phyloP scores from a whole-genome alignment of 2,888 invertebrate species.

The Molanna angustata region DNA sequence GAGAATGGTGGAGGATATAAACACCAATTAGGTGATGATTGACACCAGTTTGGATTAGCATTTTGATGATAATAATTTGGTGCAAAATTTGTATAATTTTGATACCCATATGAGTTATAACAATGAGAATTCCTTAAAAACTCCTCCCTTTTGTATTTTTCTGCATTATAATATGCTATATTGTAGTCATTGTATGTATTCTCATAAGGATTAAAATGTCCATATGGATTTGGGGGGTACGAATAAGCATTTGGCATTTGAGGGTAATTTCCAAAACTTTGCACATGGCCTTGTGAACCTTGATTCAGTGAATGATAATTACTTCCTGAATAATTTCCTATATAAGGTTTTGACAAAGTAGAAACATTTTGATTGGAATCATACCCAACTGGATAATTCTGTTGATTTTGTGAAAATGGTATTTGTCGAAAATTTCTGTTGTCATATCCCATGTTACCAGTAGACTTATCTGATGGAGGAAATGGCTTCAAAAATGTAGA shows the following conservation, averaged over 20 bases:
- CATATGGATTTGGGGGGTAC: conserved; percentile 50
- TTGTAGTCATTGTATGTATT: conserved; percentile 54
- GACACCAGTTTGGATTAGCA: conserved; percentile 52
- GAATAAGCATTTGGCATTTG: conserved; percentile 50
- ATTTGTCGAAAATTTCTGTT: conserved; percentile 41
- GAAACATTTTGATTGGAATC: conserved; percentile 45
- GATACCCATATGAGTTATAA: conserved; percentile 58
- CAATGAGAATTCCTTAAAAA: conserved; percentile 52
- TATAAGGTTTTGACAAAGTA: conserved; percentile 40
- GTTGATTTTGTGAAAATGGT: conserved; percentile 39
- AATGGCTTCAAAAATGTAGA: conserved; percentile 63
- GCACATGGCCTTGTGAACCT: conserved; percentile 46
- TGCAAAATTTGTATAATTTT: conserved; percentile 55
- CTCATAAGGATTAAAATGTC: conserved; percentile 54
- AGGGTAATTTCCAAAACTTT: conserved; percentile 51
- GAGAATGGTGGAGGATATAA: conserved; percentile 58
- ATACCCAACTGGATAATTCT: conserved; percentile 49
- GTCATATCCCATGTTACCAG: conserved; percentile 50
- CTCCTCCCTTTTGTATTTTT: conserved; percentile 55
- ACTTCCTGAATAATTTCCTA: conserved; percentile 43
- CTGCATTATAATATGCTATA: conserved; percentile 54
- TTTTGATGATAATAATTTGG: conserved; percentile 56
- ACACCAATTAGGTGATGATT: conserved; percentile 63
- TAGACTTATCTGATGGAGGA: conserved; percentile 55
- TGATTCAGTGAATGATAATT: conserved; percentile 49